Evolutionary conservation across 2,797 vertebrate species (phyloP), one percentile per base, ranked within the genome.

Genomic region (Siniperca obscura): DNA sequence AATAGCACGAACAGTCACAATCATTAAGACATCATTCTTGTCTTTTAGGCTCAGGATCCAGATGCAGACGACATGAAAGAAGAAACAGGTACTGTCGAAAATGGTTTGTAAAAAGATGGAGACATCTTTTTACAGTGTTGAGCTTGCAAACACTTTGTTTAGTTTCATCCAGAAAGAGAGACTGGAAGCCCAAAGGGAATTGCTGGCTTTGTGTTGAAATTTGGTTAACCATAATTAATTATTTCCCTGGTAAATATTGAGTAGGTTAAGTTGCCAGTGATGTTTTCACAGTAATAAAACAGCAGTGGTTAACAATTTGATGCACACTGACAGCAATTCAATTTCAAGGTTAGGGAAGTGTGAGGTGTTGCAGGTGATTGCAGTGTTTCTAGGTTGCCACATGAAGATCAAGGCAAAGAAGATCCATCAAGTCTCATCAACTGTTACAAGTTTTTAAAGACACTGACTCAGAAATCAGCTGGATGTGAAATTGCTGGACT

Each of bases 101-200:
- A 61, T 82, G 78, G 76, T 72, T 88, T 72, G 59, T 71, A 86
- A 85, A 81, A 87, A 69, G 74, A n/a, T 87, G 78, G 75, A 53
- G 46, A 22, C 60, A 53, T 90, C 79, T 88, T 86, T 85, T 81
- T 76, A 76, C 86, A 90, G 91, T 91, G 83, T 87, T 93, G 89
- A 92, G 83, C 84, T 90, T 91, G 88, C 87, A 92, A 89, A 91
- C 88, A 87, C 90, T 89, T 91, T 84, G 78, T 88, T 52, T 85
- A 92, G 90, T 82, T 92, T 91, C 87, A 87, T 93, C 87, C 90
- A 93, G 81, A 91, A 93, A 74, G 96, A 97, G 98, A 98, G 98
- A 99, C 98, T 99, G 98, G 98, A 98, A 98, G 96, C 94, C 95
- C 96, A 93, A 95, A 95, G 93, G 95, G 82, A 95, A 96, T 97